Conservation (phyloP, 2,888 invertebrate species). For the Xylocampa areola region DNA sequence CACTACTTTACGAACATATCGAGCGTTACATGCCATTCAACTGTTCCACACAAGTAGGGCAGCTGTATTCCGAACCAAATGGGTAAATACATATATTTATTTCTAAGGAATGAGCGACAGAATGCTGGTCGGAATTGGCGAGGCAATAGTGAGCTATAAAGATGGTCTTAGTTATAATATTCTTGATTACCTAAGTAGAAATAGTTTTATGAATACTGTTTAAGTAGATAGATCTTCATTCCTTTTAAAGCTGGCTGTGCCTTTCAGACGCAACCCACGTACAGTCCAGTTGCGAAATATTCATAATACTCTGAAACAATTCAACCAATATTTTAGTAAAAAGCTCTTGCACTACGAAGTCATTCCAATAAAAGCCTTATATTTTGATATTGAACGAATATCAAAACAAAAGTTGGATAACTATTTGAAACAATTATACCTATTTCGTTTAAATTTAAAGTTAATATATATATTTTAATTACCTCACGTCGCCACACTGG, state of each 20-base stretch:
- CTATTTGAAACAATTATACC: too few species aligned
- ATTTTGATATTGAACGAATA: slow-evolving; percentile 40
- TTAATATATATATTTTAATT: slow-evolving; percentile 36
- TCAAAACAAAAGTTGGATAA: slow-evolving; percentile 20
- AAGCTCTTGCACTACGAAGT: slow-evolving; percentile 5
- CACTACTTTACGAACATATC: slow-evolving; percentile 41
- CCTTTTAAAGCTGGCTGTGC: slow-evolving; percentile 78
- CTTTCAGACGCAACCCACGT: slow-evolving; percentile 74
- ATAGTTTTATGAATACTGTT: slow-evolving; percentile 88
- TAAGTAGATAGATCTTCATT: slow-evolving; percentile 87
- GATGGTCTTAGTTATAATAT: slow-evolving; percentile 71
- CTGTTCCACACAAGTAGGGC: slow-evolving; percentile 21
- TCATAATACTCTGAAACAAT: slow-evolving; percentile 79
- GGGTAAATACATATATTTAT: slow-evolving; percentile 22
- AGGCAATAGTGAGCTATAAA: slow-evolving; percentile 78
- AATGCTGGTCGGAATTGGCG: slow-evolving; percentile 69
- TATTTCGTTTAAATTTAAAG: too few species aligned
- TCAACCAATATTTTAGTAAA: slow-evolving; percentile 3
- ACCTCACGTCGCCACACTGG: slow-evolving; percentile 83
- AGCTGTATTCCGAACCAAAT: slow-evolving; percentile 23
- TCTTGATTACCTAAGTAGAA: slow-evolving; percentile 77
- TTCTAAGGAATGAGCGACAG: slow-evolving; percentile 50
- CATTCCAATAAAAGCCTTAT: slow-evolving; percentile 33
- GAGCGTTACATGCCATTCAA: slow-evolving; percentile 31
- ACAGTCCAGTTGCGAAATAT: slow-evolving; percentile 72